phyloP scores from a whole-genome alignment of 2,888 invertebrate genomes.

The Troides aeacus region DNA sequence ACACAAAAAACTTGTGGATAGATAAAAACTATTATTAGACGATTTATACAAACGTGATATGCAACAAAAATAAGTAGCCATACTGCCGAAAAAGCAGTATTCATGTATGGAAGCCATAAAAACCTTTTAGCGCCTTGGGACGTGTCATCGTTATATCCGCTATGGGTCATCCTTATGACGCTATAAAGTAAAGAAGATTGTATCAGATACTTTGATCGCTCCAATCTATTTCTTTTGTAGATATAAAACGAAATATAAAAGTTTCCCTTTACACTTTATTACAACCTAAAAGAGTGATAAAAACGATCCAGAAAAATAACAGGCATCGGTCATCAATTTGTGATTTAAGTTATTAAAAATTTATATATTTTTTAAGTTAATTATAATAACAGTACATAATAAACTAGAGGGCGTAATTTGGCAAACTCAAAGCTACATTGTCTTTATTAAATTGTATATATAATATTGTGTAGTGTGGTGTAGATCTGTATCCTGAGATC shows the following conservation, averaged over 20 bases:
- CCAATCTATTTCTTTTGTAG: constrained; percentile 26
- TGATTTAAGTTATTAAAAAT: neutral
- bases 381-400: too few species aligned
- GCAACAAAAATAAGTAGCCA: constrained; percentile 2
- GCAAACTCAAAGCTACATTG: too few species aligned
- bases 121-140: constrained; percentile 28
- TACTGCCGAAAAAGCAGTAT: constrained; percentile 19
- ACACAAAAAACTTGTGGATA: neutral
- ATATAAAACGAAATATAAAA: constrained; percentile 27
- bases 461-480: too few species aligned
- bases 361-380: too few species aligned
- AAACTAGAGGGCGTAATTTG: too few species aligned
- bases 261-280: constrained; percentile 26
- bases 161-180: constrained; percentile 30
- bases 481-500: too few species aligned
- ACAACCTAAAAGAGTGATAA: constrained; percentile 23
- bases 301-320: constrained; percentile 10
- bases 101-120: constrained; percentile 25
- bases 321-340: neutral
- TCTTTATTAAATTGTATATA: too few species aligned
- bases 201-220: constrained; percentile 30
- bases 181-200: constrained; percentile 31
- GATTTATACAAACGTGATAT: neutral
- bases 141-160: constrained; percentile 30
- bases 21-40: neutral